A percentile compares a stretch with the other conserved stretches of the same genome.
Conservation (phyloP, 2,888 invertebrate species). For the Drosophila eohydei region DNA sequence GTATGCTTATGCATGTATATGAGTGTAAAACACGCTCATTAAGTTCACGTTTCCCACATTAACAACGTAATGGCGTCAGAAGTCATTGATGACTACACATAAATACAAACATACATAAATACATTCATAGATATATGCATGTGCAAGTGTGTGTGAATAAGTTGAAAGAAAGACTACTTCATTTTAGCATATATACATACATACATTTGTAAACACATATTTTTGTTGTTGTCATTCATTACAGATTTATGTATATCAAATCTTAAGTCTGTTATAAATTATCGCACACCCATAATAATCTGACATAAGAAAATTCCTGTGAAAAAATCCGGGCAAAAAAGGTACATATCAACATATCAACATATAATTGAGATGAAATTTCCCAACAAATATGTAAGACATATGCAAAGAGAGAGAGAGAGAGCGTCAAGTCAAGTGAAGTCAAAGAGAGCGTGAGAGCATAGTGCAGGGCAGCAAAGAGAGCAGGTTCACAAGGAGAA, state of each 20-base stretch:
- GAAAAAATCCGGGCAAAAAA: slow-evolving; percentile 28
- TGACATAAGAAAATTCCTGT: slow-evolving; percentile 37
- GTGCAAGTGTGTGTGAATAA: neutral
- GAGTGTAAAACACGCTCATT: neutral
- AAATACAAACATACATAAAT: too few species aligned
- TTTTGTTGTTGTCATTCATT: neutral
- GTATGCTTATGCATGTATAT: neutral
- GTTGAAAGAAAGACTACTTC: neutral
- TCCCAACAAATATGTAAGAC: slow-evolving; percentile 32
- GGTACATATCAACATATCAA: slow-evolving; percentile 10
- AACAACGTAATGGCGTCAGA: slow-evolving; percentile 33
- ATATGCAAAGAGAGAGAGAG: slow-evolving; percentile 4
- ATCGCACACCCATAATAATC: slow-evolving; percentile 16
- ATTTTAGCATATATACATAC: neutral
- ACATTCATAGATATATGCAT: neutral
- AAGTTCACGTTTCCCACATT: slow-evolving; percentile 40
- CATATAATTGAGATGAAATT: slow-evolving; percentile 51
- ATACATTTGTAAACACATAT: neutral
- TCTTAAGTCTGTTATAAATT: slow-evolving; percentile 1
- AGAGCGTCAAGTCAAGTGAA: slow-evolving; percentile 15
- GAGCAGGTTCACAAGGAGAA: slow-evolving; percentile 4
- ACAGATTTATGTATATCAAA: neutral
- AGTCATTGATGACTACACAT: slow-evolving; percentile 21
- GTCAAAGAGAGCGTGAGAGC: slow-evolving; percentile 12
- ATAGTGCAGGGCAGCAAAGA: neutral